Base-by-base conservation (phyloP, 2,888 invertebrate species). In the Stenolophus ochropezus region DNA sequence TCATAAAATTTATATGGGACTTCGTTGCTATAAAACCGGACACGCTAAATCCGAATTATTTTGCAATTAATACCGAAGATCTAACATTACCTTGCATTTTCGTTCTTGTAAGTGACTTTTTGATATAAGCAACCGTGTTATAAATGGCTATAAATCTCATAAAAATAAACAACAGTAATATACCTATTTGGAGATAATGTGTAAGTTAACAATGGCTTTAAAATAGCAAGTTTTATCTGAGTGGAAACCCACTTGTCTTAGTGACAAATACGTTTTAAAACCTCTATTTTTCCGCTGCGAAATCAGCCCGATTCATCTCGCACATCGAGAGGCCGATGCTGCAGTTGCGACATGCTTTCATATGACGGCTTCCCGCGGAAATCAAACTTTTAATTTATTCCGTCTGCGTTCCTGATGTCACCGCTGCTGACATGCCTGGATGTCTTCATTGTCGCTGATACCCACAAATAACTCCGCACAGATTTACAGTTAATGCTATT, bases 381-480 rank as follows among this genome's bases (percentile, higher is more conserved):
- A 53, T 74, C 51, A 74, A 73, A 74, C 3, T 53, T 74, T 74
- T 74, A 74, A 74, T 74, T 74, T 74, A 74, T 74, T 74, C 74
- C 27, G 18, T 21, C 51, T 74, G 25, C 74, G 49, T 74, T 74
- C 14, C 1, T 18, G 65, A 27, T 69, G 65, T 69, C 65, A 69
- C 27, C 65, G 42, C 14, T 33, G 33, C 23, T 69, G 33, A 33
- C 16, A 69, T 33, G 18, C 16, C 33, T 33, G 16, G 33, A 69
- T 33, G 18, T 33, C 14, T 69, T 69, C 27, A 69, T 69, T 69
- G 65, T 25, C 25, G 25, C 4, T 21, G n/a, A 21, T 25, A 61
- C 33, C 33, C 4, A 25, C 23, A 25, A 51, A 20, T 61, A 61
- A 61, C 33, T 42, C 33, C 4, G 11, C 33, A 61, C 23, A 61